Evolutionary conservation across 37 sponge, comb jelly and placozoan species (phyloP).

Genomic region (Bolinopsis microptera): DNA sequence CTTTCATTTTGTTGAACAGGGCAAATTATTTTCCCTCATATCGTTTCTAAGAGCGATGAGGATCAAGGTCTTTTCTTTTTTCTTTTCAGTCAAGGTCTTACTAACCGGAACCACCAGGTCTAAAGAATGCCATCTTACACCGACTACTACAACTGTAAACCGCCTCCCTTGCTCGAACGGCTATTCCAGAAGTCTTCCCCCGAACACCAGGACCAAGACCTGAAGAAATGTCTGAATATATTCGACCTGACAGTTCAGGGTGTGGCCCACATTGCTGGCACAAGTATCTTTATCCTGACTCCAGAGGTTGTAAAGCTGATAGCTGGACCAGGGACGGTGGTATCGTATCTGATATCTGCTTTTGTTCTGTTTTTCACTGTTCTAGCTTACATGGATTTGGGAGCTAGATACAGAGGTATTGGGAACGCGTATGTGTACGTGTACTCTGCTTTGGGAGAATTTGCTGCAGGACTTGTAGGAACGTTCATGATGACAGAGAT

Average conservation of each 20-base stretch:
- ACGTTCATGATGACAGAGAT: background rate
- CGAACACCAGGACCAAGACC: background rate
- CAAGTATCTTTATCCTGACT: conserved; percentile 9
- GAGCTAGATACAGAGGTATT: background rate
- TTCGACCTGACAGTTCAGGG: conserved; percentile 44
- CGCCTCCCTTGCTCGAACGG: background rate
- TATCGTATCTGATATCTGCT: background rate
- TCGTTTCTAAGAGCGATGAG: too few relatives aligned
- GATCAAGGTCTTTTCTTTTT: too few relatives aligned
- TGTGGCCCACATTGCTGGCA: background rate
- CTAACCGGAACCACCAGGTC: too few relatives aligned
- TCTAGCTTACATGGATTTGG: conserved; percentile 18
- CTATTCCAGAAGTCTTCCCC: background rate
- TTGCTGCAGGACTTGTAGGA: background rate
- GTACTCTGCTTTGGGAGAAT: background rate
- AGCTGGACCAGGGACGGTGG: background rate
- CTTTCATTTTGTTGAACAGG: too few relatives aligned
- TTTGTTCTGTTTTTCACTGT: background rate
- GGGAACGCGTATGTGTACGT: conserved; percentile 12
- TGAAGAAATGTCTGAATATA: conserved; percentile 14
- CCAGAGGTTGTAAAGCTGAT: background rate
- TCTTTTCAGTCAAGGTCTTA: too few relatives aligned
- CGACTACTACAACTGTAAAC: conserved; percentile 15
- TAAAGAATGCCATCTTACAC: too few relatives aligned
- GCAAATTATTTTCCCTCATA: too few relatives aligned